Conservation (phyloP, 2,797 vertebrate species). For the Pterois miles region DNA sequence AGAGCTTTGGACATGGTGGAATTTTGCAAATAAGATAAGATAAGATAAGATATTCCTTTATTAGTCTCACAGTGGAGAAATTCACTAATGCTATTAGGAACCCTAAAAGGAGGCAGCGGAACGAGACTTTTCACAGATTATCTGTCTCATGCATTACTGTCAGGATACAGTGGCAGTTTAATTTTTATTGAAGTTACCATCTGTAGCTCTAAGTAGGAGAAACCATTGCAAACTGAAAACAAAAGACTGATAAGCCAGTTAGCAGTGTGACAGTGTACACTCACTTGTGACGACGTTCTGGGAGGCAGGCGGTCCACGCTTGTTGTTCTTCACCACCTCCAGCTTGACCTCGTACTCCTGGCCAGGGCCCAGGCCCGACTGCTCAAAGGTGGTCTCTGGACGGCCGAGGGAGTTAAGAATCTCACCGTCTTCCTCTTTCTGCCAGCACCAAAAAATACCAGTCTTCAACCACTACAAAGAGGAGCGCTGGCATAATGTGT, state of each 20-base stretch:
- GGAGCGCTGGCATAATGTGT: constrained; percentile 31
- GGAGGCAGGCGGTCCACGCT: constrained; percentile 90
- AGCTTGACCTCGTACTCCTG: constrained; percentile 97
- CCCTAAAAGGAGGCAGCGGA: not conserved
- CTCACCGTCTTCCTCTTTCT: constrained; percentile 96
- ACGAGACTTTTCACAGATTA: not conserved
- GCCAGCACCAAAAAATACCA: constrained; percentile 64
- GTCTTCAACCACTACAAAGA: constrained; percentile 56
- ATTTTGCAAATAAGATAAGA: too few relatives aligned
- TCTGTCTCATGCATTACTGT: too few relatives aligned
- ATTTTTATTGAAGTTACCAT: not conserved
- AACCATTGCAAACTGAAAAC: not conserved
- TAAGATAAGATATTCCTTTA: too few relatives aligned
- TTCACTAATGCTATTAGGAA: not conserved
- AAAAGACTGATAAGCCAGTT: constrained; percentile 24
- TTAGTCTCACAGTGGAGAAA: too few relatives aligned
- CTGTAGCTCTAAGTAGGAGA: not conserved
- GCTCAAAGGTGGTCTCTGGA: constrained; percentile 93
- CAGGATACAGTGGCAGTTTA: too few relatives aligned
- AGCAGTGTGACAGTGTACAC: constrained; percentile 53
- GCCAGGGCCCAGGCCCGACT: constrained; percentile 94
- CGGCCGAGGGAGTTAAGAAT: constrained; percentile 91
- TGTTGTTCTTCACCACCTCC: constrained; percentile 95
- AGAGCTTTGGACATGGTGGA: accelerated
- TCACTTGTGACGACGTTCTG: constrained; percentile 93